Evolutionary conservation across 2,888 invertebrate species (phyloP), one percentile per base, ranked within the genome.

Genomic region (Leptarthrus brevirostris): DNA sequence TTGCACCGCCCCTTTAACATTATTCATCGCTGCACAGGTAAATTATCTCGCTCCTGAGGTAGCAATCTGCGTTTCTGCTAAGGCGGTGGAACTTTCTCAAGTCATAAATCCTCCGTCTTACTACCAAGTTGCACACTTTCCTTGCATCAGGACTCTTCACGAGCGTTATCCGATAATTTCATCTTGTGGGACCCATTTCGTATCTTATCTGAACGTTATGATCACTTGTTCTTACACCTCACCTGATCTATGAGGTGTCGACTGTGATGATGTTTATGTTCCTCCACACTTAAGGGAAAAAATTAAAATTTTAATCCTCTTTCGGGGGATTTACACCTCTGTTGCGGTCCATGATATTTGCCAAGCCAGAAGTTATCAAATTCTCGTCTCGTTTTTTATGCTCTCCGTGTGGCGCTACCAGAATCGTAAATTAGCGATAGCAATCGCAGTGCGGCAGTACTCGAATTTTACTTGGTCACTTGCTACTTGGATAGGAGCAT

Each of bases 351-450:
- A 64, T 18, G 18, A 64, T 64, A 56, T 47, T 64, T 44, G 64
- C 24, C 44, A 64, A 22, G 44, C 24, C 64, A 44, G 64, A 18
- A 24, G 47, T 64, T 69, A 69, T 69, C 69, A 69, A 69, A 69
- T 69, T 69, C 69, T 69, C 52, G 69, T 69, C 69, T 30, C 69
- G 69, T 69, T 69, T 69, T 52, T 52, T 69, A 18, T 64, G 40
- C n/a, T 20, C 14, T 44, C 44, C 52, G 69, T 69, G 69, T 69
- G 69, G 69, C 69, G 69, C 69, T 69, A 52, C 49, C 69, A 69
- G 69, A 69, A 69, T 69, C 69, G 52, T 69, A 69, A 69, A 69
- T 69, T 69, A 69, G 52, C 36, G 69, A 69, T 69, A 69, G 69
- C 52, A 69, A 69, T 69, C 69, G 34, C 52, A 52, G 66, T 16